phyloP scores from a whole-genome alignment of 2,797 vertebrate species.

The Macropus fuliginosus region DNA sequence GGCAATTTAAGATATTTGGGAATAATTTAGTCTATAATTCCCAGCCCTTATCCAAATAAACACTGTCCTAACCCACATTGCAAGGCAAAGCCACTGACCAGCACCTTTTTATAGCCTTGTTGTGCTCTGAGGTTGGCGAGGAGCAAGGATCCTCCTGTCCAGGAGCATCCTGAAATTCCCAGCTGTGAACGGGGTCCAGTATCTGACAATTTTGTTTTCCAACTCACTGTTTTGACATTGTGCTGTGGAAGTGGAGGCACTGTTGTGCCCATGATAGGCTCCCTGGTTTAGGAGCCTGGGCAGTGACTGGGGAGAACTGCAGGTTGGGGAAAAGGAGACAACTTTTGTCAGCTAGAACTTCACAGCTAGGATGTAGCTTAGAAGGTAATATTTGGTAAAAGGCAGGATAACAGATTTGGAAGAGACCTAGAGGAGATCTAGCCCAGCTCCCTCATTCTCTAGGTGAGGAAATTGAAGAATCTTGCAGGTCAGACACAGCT shows the following conservation, averaged over 20 bases:
- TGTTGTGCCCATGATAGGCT: background rate
- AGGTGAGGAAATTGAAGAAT: background rate
- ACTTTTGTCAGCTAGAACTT: background rate
- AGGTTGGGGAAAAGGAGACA: background rate
- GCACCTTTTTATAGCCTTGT: background rate
- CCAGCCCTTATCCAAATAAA: slow-evolving; percentile 29
- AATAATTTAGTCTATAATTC: slow-evolving; percentile 8
- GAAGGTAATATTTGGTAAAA: background rate
- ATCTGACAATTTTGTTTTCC: background rate
- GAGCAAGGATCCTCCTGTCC: background rate
- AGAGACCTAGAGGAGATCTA: background rate
- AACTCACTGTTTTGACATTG: background rate
- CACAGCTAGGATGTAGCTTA: background rate
- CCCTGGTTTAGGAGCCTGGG: background rate
- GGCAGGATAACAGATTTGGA: background rate
- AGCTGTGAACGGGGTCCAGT: background rate
- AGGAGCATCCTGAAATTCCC: too few species aligned
- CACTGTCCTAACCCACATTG: background rate
- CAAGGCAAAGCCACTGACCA: background rate
- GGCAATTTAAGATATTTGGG: slow-evolving; percentile 59
- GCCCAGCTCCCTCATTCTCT: background rate
- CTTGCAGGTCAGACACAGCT: background rate
- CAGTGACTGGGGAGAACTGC: background rate
- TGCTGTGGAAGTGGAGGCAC: background rate
- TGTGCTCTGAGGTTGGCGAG: background rate